Conservation (phyloP, 1,140 invertebrate species). For the Drosophila sturtevanti region DNA sequence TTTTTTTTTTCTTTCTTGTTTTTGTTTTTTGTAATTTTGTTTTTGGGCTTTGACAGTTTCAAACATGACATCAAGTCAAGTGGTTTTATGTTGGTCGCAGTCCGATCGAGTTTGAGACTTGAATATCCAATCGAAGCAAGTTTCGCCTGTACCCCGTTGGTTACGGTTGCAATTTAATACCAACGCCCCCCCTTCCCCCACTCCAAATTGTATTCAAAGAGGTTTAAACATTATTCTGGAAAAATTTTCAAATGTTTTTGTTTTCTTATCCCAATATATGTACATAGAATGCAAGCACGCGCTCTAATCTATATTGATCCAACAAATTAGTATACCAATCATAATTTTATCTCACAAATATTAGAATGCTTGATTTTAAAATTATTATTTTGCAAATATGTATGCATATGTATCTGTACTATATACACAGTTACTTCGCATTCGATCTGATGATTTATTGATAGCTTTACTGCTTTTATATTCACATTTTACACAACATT, state of each 20-base stretch:
- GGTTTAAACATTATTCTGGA: background rate
- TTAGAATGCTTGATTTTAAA: background rate
- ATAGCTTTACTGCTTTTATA: background rate
- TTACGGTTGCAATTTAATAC: background rate
- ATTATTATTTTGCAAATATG: background rate
- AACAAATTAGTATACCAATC: background rate
- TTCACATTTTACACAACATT: background rate
- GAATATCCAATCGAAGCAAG: conserved; percentile 3
- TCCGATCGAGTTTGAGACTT: background rate
- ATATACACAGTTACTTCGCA: background rate
- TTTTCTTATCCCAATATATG: background rate
- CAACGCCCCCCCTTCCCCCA: background rate
- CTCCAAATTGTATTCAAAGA: no score
- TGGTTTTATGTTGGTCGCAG: background rate
- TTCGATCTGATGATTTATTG: background rate
- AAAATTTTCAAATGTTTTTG: background rate
- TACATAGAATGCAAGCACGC: background rate
- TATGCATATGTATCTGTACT: background rate
- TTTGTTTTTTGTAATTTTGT: background rate
- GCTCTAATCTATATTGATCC: background rate
- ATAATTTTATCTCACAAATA: background rate
- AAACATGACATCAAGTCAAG: conserved; percentile 1
- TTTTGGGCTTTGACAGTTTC: background rate
- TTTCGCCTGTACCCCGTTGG: background rate
- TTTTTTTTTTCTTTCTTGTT: background rate